phyloP scores from a whole-genome alignment of 1,140 invertebrate genomes.

The Belonocnema kinseyi region DNA sequence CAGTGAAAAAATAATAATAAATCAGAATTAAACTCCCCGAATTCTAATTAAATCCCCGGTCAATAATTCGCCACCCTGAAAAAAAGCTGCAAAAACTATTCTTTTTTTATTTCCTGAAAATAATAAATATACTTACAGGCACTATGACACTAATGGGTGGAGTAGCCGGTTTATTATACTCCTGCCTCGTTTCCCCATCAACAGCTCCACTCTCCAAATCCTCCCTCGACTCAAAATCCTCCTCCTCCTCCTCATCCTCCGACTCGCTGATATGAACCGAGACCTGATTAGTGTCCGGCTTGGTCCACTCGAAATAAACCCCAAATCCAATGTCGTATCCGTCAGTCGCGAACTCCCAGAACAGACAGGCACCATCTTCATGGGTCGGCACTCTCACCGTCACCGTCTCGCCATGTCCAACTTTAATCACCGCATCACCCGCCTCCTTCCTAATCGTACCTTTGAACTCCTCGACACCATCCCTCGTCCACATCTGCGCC shows the following conservation, averaged over 20 bases:
- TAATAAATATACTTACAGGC: conserved; percentile 73
- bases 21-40: too few relatives aligned
- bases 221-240: conserved; percentile 83
- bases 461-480: conserved; percentile 95
- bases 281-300: conserved; percentile 88
- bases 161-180: conserved; percentile 63
- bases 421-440: conserved; percentile 95
- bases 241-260: conserved; percentile 92
- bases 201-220: conserved; percentile 74
- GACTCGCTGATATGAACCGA: conserved; percentile 94
- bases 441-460: conserved; percentile 90
- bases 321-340: conserved; percentile 99
- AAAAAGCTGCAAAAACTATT: too few relatives aligned
- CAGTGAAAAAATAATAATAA: too few relatives aligned
- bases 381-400: conserved; percentile 99
- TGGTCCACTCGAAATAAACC: conserved; percentile 98
- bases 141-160: conserved; percentile 71
- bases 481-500: conserved; percentile 96
- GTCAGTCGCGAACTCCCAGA: conserved; percentile 99
- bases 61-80: too few relatives aligned
- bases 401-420: conserved; percentile 98
- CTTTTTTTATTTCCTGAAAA: too few relatives aligned
- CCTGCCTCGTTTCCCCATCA: conserved; percentile 58
- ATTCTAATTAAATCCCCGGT: too few relatives aligned
- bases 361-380: conserved; percentile 93